Conservation (phyloP, 2,797 vertebrate genomes). For the Numenius phaeopus region DNA sequence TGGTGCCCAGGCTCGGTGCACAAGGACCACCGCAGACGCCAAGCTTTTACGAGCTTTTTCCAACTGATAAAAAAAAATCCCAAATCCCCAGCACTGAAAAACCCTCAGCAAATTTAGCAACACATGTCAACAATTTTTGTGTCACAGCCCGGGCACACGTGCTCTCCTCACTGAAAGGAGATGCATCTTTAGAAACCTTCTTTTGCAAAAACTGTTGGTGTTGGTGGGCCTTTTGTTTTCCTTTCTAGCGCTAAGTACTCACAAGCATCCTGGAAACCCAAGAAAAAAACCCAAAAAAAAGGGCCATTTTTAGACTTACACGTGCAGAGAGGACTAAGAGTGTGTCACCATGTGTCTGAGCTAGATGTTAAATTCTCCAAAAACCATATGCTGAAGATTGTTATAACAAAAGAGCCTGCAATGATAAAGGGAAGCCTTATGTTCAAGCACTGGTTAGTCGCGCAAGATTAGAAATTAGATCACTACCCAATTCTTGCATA, state of each 20-base stretch:
- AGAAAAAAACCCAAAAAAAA: not conserved
- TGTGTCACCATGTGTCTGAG: not conserved
- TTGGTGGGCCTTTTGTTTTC: not conserved
- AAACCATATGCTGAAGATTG: conserved; percentile 7
- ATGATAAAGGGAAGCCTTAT: conserved; percentile 15
- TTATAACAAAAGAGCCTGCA: not conserved
- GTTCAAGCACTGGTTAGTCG: not conserved
- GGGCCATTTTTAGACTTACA: conserved; percentile 1
- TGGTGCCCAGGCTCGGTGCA: not conserved
- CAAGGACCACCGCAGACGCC: not conserved
- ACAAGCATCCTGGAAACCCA: not conserved
- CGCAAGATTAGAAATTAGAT: conserved; percentile 1
- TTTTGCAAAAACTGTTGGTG: not conserved
- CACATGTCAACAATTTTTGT: not conserved
- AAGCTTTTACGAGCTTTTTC: not conserved
- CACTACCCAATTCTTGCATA: not conserved
- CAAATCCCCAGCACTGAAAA: not conserved
- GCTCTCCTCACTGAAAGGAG: not conserved
- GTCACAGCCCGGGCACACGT: not conserved
- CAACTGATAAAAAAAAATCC: not conserved
- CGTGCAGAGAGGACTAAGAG: not conserved
- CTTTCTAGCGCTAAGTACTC: not conserved
- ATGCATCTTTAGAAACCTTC: conserved; percentile 15
- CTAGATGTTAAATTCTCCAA: not conserved
- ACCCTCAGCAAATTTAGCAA: not conserved